phyloP scores from a whole-genome alignment of 2,888 invertebrate genomes.

The Fragum sueziense region DNA sequence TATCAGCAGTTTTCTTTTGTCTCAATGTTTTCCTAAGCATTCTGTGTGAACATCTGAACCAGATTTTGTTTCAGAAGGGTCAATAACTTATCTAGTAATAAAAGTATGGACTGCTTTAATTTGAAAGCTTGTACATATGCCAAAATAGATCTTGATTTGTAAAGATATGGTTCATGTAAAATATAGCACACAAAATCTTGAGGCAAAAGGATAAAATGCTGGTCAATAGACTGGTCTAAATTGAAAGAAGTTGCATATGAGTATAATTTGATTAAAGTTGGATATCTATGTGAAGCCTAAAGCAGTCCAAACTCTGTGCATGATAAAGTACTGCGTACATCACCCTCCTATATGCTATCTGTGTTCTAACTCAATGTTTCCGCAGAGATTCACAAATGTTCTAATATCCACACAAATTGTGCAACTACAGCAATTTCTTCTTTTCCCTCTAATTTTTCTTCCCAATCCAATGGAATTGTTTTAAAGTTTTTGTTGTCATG shows the following conservation, averaged over 20 bases:
- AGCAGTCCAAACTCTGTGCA: constrained; percentile 9
- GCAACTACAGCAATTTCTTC: constrained; percentile 36
- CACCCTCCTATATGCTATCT: constrained; percentile 20
- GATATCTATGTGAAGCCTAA: constrained; percentile 26
- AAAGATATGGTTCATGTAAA: too few relatives aligned
- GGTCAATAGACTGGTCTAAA: not conserved
- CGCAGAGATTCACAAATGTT: constrained; percentile 52
- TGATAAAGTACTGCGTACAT: constrained; percentile 35
- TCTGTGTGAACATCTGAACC: too few relatives aligned
- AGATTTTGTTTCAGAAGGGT: too few relatives aligned
- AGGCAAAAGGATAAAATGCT: not conserved
- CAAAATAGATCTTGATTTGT: too few relatives aligned
- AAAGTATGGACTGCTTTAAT: too few relatives aligned
- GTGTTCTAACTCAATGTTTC: constrained; percentile 26
- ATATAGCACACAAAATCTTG: too few relatives aligned
- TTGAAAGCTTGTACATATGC: too few relatives aligned
- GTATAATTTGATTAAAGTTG: too few relatives aligned
- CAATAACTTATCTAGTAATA: too few relatives aligned
- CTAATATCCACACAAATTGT: constrained; percentile 44
- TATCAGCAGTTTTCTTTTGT: too few relatives aligned
- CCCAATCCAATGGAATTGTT: not conserved
- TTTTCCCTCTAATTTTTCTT: not conserved
- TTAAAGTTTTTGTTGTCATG: not conserved
- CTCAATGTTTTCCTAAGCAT: too few relatives aligned
- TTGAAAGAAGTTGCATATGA: too few relatives aligned